Conservation (phyloP, 2,888 invertebrate genomes). For the Dioctria rufipes region DNA sequence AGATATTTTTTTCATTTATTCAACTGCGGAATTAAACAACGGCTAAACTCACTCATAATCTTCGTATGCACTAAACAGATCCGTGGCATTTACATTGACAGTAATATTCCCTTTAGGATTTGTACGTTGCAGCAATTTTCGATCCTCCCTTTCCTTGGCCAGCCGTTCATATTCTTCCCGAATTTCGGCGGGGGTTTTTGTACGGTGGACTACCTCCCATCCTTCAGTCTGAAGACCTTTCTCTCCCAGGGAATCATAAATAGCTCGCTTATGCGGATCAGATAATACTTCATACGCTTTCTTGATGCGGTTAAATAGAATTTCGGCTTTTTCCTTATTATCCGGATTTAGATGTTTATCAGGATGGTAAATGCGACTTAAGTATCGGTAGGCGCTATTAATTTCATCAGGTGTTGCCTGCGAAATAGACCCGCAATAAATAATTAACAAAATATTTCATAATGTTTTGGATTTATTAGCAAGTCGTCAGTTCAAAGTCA, state of each 20-base stretch:
- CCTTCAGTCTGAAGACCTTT: slow-evolving; percentile 94
- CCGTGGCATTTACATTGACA: slow-evolving; percentile 92
- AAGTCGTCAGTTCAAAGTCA: background rate
- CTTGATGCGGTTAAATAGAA: slow-evolving; percentile 93
- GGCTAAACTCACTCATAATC: slow-evolving; percentile 72
- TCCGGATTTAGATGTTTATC: slow-evolving; percentile 92
- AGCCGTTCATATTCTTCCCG: slow-evolving; percentile 95
- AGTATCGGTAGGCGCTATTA: slow-evolving; percentile 90
- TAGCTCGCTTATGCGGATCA: slow-evolving; percentile 94
- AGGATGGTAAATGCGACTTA: slow-evolving; percentile 95
- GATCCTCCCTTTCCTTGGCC: slow-evolving; percentile 88
- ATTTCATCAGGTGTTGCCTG: slow-evolving; percentile 96
- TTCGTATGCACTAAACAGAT: slow-evolving; percentile 89
- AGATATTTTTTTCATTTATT: slow-evolving; percentile 68
- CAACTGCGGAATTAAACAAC: slow-evolving; percentile 18
- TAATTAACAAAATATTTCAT: slow-evolving; percentile 2
- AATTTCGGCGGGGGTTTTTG: slow-evolving; percentile 95
- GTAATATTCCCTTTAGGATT: slow-evolving; percentile 93
- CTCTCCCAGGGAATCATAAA: slow-evolving; percentile 92
- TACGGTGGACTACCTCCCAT: slow-evolving; percentile 94
- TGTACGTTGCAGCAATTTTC: slow-evolving; percentile 88
- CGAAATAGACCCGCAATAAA: slow-evolving; percentile 44
- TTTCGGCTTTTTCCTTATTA: slow-evolving; percentile 90
- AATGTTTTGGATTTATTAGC: background rate
- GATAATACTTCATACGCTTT: slow-evolving; percentile 95